Base-by-base conservation (phyloP, 2,888 invertebrate genomes). In the Heliconius erato region DNA sequence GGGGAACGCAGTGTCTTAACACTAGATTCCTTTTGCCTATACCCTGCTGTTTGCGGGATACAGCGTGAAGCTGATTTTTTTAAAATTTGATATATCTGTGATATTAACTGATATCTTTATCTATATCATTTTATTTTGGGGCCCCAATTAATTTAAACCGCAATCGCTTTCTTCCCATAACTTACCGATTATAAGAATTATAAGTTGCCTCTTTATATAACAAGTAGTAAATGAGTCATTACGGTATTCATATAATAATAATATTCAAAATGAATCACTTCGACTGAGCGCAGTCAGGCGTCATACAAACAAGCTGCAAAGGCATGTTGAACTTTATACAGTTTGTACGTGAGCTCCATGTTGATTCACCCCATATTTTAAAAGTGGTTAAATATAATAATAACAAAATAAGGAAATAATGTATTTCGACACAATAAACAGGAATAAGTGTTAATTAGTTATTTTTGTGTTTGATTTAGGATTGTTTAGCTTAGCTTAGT, bases 221-320 rank as follows among this genome's bases (percentile, higher is more conserved):
- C 40, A 2, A 81, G 44, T 81, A 67, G 82, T 83, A 84, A 79
- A 79, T 85, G 84, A 85, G 19, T 85, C 84, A 85, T 81, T 80
- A 81, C 74, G 44, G 54, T 84, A 82, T 78, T 81, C 65, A 49
- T 74, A 81, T 76, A 79, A 79, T 76, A 79, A 79, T 81, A 81
- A 80, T 72, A 80, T 74, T 54, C 79, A 76, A 44, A 63, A 49
- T 85, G 85, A 85, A 80, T 85, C 85, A 84, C 71, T 32, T 6
- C 40, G 19, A 49, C 65, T 74, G 67, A 79, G 82, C 82, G 84
- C 72, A 79, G 67, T 59, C 78, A 81, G 49, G 72, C 82, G 74
- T 82, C 77, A 80, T 67, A 54, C 12, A 74, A 77, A 84, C 74
- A 65, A 32, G 69, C 44, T 44, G 12, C n/a, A 77, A 67, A 68